Percentiles rank a stretch among this genome's conserved stretches.
Conservation (phyloP, 2,113 vertebrate species). For the Oreochromis tanganicae region DNA sequence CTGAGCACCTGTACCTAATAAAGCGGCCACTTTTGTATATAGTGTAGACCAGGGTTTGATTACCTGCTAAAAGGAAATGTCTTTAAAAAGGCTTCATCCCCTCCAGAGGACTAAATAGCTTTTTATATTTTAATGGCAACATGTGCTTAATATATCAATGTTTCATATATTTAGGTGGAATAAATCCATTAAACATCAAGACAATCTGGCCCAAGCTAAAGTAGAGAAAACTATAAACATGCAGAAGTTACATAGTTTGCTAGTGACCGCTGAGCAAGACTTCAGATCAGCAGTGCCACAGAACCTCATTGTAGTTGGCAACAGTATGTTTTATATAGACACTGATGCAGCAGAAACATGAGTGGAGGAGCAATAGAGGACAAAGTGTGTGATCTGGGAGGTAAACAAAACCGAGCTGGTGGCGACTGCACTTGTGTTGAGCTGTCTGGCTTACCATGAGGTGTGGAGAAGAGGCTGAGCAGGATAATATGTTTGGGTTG, state of each 20-base stretch:
- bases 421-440: neutral
- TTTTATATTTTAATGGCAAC: neutral
- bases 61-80: neutral
- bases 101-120: neutral
- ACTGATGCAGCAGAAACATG: neutral
- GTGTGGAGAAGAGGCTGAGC: conserved; percentile 93
- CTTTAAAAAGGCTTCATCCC: neutral
- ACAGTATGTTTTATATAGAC: neutral
- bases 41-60: neutral
- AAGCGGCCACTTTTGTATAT: neutral
- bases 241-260: neutral
- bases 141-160: neutral
- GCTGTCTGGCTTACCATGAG: conserved; percentile 78
- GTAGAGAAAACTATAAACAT: neutral
- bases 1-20: neutral
- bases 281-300: neutral
- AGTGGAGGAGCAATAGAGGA: neutral
- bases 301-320: neutral
- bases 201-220: neutral
- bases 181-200: neutral
- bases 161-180: neutral
- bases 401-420: neutral
- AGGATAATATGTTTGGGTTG: conserved; percentile 90
- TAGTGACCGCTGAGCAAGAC: neutral
- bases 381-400: neutral